Percentiles rank a stretch among this genome's conserved stretches.
Conservation (phyloP, 2,797 vertebrate genomes). For the Typhlichthys eigenmanni region DNA sequence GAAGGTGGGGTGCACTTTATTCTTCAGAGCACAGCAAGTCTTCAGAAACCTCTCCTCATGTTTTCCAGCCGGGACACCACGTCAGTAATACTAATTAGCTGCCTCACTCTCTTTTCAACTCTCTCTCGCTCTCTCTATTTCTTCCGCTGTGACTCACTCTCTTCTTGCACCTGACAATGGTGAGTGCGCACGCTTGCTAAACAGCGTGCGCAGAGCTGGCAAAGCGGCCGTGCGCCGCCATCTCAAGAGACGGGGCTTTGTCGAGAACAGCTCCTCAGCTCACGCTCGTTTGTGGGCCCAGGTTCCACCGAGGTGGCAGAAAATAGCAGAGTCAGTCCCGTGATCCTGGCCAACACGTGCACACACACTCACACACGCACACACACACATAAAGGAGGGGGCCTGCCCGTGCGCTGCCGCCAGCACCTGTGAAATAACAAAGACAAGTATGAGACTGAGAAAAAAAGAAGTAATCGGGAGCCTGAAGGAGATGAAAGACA, state of each 20-base stretch:
- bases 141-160: conserved; percentile 1
- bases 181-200: too few relatives aligned
- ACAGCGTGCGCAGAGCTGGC: too few relatives aligned
- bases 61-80: conserved; percentile 52
- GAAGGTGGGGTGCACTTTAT: conserved; percentile 51
- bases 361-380: background rate
- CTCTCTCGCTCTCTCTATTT: background rate
- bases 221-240: too few relatives aligned
- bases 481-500: conserved; percentile 1
- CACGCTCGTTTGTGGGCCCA: too few relatives aligned
- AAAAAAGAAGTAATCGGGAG: conserved; percentile 7
- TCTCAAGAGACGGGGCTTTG: too few relatives aligned
- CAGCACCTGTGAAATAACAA: conserved; percentile 57
- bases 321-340: conserved; percentile 29
- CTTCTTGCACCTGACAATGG: background rate
- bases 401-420: conserved; percentile 26
- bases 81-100: conserved; percentile 64
- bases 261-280: background rate
- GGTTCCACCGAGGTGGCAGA: conserved; percentile 30
- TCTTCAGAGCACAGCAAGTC: conserved; percentile 49
- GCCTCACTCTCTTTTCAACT: conserved; percentile 4
- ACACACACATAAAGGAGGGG: background rate
- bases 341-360: conserved; percentile 5
- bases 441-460: conserved; percentile 27
- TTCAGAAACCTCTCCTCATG: conserved; percentile 69